Base-by-base conservation (phyloP, 1,140 invertebrate species). In the Nasonia longicornis region DNA sequence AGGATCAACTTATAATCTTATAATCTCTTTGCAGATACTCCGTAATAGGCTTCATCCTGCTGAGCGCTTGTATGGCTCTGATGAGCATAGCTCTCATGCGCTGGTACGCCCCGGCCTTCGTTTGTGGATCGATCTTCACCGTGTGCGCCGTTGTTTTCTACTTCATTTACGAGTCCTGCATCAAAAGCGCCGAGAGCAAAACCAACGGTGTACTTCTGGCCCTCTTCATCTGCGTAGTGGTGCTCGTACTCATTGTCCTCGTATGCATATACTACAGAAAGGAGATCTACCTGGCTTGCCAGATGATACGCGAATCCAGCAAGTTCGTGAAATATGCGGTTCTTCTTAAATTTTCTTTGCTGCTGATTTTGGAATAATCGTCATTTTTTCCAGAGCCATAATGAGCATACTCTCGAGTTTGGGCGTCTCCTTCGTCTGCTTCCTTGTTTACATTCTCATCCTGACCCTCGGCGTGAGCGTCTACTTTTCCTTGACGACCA, bases 11-110 rank as follows among this genome's bases (percentile, higher is more conserved):
- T 35, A 35, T 35, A 35, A 35, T 35, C 31, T 3, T 35, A 35
- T 35, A 64, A 22, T 64, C 6, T n/a, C 22, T 35, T 72, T 45
- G 26, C 67, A 72, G 70, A 45, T 72, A 42, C 38, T 72, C 38
- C 12, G 38, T 72, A 45, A n/a, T 26, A 3, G 70, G 35, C 38
- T 72, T 72, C 38, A 26, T 45, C 35, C 16, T 29, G 20, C 35
- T 72, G 16, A 72, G 70, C 20, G 70, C 20, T 16, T n/a, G 35
- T 16, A 42, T 45, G 35, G 35, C 70, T 7, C 35, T 72, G 3
- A 6, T 29, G 20, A 72, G 70, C 22, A 45, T 72, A 22, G 14
- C 14, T n/a, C 12, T 45, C 10, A 72, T 72, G 70, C n/a, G 38
- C 4, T 72, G 70, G 70, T 45, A n/a, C 38, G 70, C 70, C 35